Evolutionary conservation across 2,113 vertebrate species (phyloP).

Genomic region (Eulacestoma nigropectus): DNA sequence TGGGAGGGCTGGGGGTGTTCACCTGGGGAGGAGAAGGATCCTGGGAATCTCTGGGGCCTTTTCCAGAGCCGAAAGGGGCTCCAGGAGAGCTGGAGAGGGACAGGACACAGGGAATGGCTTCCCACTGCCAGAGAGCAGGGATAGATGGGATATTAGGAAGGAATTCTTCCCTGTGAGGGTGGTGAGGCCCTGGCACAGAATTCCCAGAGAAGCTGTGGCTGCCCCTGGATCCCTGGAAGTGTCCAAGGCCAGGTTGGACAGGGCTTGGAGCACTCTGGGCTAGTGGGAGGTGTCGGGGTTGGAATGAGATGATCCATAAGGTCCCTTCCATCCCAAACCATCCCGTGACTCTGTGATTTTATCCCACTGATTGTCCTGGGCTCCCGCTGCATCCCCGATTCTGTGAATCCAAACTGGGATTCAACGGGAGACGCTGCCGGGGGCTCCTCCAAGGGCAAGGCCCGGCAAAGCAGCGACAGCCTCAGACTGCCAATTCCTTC

Average conservation of each 20-base stretch:
- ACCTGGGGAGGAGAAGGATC: background rate
- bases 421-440: background rate
- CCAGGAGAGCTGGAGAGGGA: background rate
- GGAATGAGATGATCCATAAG: no score
- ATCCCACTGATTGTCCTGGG: background rate
- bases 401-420: background rate
- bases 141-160: background rate
- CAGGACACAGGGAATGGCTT: background rate
- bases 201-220: background rate
- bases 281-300: background rate
- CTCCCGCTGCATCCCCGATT: background rate
- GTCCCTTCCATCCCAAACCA: background rate
- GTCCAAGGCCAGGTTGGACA: rapidly evolving
- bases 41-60: background rate
- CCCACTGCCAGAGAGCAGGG: background rate
- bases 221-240: background rate
- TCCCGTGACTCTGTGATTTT: background rate
- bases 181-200: background rate
- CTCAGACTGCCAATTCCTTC: background rate
- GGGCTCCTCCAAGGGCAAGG: background rate
- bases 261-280: background rate
- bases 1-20: background rate
- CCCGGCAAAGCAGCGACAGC: background rate
- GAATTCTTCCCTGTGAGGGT: background rate
- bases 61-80: background rate